These are phyloP conservation scores for Glossophaga mutica DNA, from an alignment of 2,797 vertebrate genomes.

Conservation along the genomic window DNA sequence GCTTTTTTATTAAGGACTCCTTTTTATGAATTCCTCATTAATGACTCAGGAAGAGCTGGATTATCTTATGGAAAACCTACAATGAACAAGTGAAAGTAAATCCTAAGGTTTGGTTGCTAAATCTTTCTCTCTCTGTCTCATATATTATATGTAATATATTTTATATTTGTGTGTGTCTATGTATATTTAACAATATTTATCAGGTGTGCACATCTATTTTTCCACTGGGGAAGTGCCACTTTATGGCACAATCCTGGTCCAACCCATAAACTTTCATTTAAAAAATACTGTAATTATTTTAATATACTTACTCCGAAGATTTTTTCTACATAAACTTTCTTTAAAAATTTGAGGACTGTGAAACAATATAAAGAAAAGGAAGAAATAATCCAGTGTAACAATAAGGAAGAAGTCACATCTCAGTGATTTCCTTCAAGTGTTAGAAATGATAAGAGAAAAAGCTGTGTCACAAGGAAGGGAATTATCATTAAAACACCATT, in stretches of 20 bases:
- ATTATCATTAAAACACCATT: slow-evolving; percentile 1
- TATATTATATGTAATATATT: background rate
- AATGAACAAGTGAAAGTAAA: background rate
- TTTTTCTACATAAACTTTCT: background rate
- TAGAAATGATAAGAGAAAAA: slow-evolving; percentile 24
- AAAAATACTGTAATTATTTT: background rate
- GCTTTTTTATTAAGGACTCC: slow-evolving; percentile 31
- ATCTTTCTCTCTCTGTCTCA: background rate
- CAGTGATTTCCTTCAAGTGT: background rate
- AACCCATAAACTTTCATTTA: slow-evolving; percentile 34
- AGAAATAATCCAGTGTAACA: background rate
- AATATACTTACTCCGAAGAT: too few relatives aligned
- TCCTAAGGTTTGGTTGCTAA: background rate
- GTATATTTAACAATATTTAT: background rate
- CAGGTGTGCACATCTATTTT: background rate
- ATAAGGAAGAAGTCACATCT: background rate
- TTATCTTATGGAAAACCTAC: background rate
- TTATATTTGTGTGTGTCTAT: background rate
- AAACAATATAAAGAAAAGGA: background rate
- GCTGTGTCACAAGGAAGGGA: background rate
- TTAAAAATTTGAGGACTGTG: background rate
- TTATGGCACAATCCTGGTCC: background rate
- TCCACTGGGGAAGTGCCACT: background rate
- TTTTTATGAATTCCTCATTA: slow-evolving; percentile 61
- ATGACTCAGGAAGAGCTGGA: slow-evolving; percentile 22